Evolutionary conservation across 30 jellyfish, hydroid and myxozoan genomes (phyloP).

Genomic region (Aurelia sp.): DNA sequence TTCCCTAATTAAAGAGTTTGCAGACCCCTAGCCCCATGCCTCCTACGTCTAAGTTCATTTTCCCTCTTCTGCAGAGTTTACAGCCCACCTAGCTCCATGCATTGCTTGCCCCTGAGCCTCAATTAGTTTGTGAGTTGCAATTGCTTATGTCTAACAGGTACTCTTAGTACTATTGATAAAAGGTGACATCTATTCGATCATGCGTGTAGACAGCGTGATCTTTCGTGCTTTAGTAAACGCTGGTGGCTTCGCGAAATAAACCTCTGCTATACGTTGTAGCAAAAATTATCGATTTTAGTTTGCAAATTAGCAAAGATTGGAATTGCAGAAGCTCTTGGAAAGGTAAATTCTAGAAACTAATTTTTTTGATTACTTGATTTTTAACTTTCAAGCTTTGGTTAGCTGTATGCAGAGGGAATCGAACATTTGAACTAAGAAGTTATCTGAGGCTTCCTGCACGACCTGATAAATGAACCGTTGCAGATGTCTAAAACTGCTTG

Average conservation of each 20-base stretch:
- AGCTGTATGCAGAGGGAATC: too few species aligned
- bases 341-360: too few species aligned
- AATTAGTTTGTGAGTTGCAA: neutral
- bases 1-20: too few species aligned
- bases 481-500: neutral
- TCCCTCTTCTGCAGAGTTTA: neutral
- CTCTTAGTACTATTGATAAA: conserved; percentile 11
- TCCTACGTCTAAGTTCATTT: too few species aligned
- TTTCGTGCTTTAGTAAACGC: conserved; percentile 33
- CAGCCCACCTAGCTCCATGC: neutral
- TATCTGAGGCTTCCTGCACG: too few species aligned
- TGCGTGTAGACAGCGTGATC: conserved; percentile 66
- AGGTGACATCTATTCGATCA: conserved; percentile 29
- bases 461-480: conserved; percentile 6
- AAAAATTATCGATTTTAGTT: too few species aligned
- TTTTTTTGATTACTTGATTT: too few species aligned
- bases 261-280: neutral
- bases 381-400: too few species aligned
- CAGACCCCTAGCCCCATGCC: too few species aligned
- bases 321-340: too few species aligned
- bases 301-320: too few species aligned
- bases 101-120: neutral
- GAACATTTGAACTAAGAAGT: too few species aligned
- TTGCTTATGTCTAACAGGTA: conserved; percentile 14
- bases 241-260: conserved; percentile 40